Conservation (phyloP, 2,113 vertebrate genomes). For the Archocentrus centrarchus region DNA sequence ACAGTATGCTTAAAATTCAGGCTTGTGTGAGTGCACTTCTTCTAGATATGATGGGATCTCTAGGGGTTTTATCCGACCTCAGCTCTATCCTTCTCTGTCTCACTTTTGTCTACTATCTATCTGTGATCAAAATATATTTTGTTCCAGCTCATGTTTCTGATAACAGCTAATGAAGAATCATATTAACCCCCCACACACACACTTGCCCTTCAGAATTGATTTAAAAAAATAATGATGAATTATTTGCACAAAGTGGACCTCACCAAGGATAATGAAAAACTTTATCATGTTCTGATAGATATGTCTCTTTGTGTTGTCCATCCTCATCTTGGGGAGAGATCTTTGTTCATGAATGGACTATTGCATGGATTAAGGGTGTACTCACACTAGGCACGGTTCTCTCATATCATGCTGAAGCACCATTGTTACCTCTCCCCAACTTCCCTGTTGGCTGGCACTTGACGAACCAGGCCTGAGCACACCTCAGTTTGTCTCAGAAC, state of each 20-base stretch:
- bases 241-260: conserved; percentile 31
- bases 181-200: conserved; percentile 32
- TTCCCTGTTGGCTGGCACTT: too few relatives aligned
- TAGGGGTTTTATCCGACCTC: conserved; percentile 20
- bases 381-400: accelerated
- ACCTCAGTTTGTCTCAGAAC: too few relatives aligned
- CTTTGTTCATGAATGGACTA: not conserved
- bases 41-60: conserved; percentile 42
- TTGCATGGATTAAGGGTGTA: not conserved
- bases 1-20: conserved; percentile 17
- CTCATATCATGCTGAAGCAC: not conserved
- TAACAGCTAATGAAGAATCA: conserved; percentile 63
- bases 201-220: conserved; percentile 35
- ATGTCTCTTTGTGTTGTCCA: not conserved
- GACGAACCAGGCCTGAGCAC: too few relatives aligned
- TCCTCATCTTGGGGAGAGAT: not conserved
- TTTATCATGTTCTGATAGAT: not conserved
- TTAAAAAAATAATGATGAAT: conserved; percentile 49
- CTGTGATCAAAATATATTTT: conserved; percentile 52
- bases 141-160: conserved; percentile 58
- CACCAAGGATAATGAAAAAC: conserved; percentile 17
- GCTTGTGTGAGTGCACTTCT: not conserved
- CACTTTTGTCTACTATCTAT: conserved; percentile 18
- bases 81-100: conserved; percentile 1
- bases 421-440: not conserved